These are phyloP conservation scores for Oryctolagus cuniculus DNA, from an alignment of 2,113 vertebrate genomes.

Conservation along the genomic window mOryCun1.1 NC_091436.1:88624501-88625000, in stretches of 20 bases:
- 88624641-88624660: neutral
- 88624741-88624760: neutral
- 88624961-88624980: neutral
- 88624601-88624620: slow-evolving; percentile 54
- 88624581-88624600: slow-evolving; percentile 48
- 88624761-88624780: neutral
- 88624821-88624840: neutral
- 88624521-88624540: neutral
- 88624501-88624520: neutral
- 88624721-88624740: neutral
- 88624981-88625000: neutral
- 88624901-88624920: neutral
- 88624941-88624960: neutral
- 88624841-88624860: neutral
- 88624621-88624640: slow-evolving; percentile 41
- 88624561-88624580: neutral
- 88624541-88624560: slow-evolving; percentile 45
- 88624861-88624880: neutral
- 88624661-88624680: neutral
- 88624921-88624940: neutral
- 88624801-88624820: too few relatives aligned
- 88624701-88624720: neutral
- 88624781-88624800: neutral
- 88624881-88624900: neutral
- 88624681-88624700: neutral